phyloP scores from a whole-genome alignment of 2,888 invertebrate species.

The Cryptus armator region DNA sequence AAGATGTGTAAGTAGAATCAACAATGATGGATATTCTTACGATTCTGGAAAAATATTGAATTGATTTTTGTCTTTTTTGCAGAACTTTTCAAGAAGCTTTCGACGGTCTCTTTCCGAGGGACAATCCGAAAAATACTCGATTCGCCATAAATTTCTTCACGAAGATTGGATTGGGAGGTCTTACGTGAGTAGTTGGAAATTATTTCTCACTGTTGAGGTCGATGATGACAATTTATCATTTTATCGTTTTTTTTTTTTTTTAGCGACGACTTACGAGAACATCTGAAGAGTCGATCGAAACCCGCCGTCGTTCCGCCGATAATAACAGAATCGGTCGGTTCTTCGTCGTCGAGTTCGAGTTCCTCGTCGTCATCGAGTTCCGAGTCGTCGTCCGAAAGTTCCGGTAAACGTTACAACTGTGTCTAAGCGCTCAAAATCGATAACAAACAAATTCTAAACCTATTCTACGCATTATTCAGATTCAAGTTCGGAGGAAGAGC shows the following conservation, averaged over 20 bases:
- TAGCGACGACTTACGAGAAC: constrained; percentile 94
- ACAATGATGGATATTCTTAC: not conserved
- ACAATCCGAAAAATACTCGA: constrained; percentile 97
- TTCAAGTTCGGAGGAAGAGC: constrained; percentile 69
- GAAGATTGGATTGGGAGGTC: constrained; percentile 92
- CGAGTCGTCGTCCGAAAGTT: constrained; percentile 62
- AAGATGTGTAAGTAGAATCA: constrained; percentile 92
- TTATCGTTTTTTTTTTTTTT: not conserved
- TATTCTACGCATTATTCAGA: constrained; percentile 26
- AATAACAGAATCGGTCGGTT: constrained; percentile 66
- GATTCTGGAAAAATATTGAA: not conserved
- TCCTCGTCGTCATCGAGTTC: constrained; percentile 69
- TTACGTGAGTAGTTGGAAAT: constrained; percentile 88
- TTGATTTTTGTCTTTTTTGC: constrained; percentile 80
- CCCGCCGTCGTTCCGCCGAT: constrained; percentile 73
- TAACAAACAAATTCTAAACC: not conserved
- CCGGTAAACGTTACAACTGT: constrained; percentile 30
- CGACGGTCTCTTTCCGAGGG: constrained; percentile 96
- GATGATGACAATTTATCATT: not conserved
- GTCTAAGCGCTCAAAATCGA: not conserved
- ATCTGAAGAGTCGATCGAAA: constrained; percentile 93
- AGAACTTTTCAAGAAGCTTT: constrained; percentile 95
- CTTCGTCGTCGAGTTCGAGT: constrained; percentile 77
- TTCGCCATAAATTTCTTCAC: constrained; percentile 92
- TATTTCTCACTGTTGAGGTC: not conserved